Evolutionary conservation across 2,888 invertebrate species (phyloP), one percentile per base, ranked within the genome.

Genomic region (Tenthredo amoena): DNA sequence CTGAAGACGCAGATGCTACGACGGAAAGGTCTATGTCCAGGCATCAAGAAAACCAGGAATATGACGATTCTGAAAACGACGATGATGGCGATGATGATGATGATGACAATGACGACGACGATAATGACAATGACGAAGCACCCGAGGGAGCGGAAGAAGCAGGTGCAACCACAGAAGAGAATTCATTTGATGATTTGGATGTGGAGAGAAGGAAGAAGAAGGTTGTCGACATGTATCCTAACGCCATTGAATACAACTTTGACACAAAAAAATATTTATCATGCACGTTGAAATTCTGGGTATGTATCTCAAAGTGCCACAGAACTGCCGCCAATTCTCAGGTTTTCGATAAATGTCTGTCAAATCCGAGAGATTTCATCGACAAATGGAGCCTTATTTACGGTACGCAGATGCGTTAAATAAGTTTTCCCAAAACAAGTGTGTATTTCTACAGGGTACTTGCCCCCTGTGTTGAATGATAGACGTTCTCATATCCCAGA

Each of bases 231-330:
- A 93, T 91, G 72, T 92, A 95, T 85, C 88, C 89, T 2, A 93
- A 94, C 79, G 95, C 95, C 0, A 93, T 95, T 0, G 95, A 96
- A 86, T 99, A 98, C 91, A 94, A 94, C 0, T 98, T 96, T 91
- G 99, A 99, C 91, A 95, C 94, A 1, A 95, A 96, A 84, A 94
- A 96, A n/a, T 94, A 96, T 89, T 94, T 95, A 83, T 99, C 99
- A 99, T 99, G 98, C 92, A 96, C 97, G 92, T 93, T 99, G 4
- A 96, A 96, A 0, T 96, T 99, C 72, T 95, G 95, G 82, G 96
- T 97, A 93, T 95, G 95, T 85, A 65, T 18, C 15, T 47, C 15
- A 43, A 43, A 9, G 40, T 12, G 10, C 43, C 43, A 47, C 47
- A 40, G 40, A 40, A 40, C 40, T 40, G 40, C 40, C 6, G 7